Evolutionary conservation across 2,113 vertebrate genomes (phyloP), one percentile per base, ranked within the genome.

Genomic region (Lontra canadensis): DNA sequence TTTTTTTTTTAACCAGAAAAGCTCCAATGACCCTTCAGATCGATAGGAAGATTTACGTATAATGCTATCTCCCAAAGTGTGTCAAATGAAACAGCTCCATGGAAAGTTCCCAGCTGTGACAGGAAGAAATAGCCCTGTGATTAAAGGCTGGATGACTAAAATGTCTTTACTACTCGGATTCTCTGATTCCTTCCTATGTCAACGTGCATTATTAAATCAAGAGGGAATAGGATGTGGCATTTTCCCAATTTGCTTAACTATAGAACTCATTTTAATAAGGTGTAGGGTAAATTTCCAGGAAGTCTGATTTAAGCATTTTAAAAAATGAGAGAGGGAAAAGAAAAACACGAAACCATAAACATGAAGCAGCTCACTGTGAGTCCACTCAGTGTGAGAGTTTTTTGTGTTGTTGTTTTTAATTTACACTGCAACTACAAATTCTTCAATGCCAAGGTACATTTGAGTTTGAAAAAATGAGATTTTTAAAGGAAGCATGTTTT

Each of bases 401-500:
- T 67, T 63, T 63, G 61, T 76, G 65, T 42, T 18, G 5, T 52
- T 69, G 9, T 29, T 65, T 65, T 49, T 34, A 55, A 85, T 78
- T 84, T 67, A 79, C 95, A 92, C 1, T 85, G 29, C 67, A 97
- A 73, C 15, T 87, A 23, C 74, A 92, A 57, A 52, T 85, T 94
- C 7, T 76, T 94, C 8, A 76, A 36, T 31, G 82, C 15, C 52
- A 59, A 92, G 52, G 39, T 34, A 55, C 39, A 89, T 67, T 86
- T 93, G 79, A 93, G 3, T 87, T 93, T 87, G 87, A 34, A 96
- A 97, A 89, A 82, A 74, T 79, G 14, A 17, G 15, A 73, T 57
- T 85, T 73, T 78, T 59, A 52, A 61, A 29, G 5, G 23, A 63
- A 39, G 7, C 42, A n/a, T 36, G 21, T 55, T 69, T 25, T 79